These are phyloP conservation scores for Gavialis gangeticus DNA, from an alignment of 2,113 vertebrate genomes.

Conservation along the genomic window DNA sequence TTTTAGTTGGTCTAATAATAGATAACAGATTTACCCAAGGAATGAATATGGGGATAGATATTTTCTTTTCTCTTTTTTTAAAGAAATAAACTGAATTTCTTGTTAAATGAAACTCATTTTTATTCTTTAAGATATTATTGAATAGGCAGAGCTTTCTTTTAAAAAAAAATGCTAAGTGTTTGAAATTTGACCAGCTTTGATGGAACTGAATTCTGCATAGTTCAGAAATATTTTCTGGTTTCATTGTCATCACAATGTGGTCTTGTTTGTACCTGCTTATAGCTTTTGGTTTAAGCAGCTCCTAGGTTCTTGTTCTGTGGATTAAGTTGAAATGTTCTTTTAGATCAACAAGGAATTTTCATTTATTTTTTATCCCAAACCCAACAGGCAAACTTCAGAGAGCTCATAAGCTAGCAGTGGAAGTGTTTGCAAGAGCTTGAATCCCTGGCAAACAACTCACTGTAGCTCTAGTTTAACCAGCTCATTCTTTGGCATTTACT, in stretches of 20 bases:
- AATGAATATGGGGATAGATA: background rate
- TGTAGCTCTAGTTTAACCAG: constrained; percentile 65
- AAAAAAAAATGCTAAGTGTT: background rate
- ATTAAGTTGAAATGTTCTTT: background rate
- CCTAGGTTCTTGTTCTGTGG: background rate
- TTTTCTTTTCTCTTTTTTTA: background rate
- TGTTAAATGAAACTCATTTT: background rate
- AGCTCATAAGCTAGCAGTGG: background rate
- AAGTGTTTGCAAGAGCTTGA: background rate
- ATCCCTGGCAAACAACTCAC: constrained; percentile 45
- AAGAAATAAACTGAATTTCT: background rate
- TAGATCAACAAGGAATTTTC: background rate
- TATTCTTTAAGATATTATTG: background rate
- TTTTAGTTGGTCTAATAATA: too few species aligned
- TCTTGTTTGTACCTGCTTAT: background rate
- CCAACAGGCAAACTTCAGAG: background rate
- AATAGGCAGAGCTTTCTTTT: background rate
- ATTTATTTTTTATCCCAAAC: background rate
- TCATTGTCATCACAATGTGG: background rate
- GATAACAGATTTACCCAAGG: too few species aligned
- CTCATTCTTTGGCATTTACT: constrained; percentile 75
- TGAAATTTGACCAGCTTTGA: background rate
- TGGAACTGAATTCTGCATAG: background rate
- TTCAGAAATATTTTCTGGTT: background rate
- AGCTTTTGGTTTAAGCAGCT: background rate